Evolutionary conservation across 2,113 vertebrate species (phyloP), one percentile per base, ranked within the genome.

Genomic region (Lepisosteus oculatus): DNA sequence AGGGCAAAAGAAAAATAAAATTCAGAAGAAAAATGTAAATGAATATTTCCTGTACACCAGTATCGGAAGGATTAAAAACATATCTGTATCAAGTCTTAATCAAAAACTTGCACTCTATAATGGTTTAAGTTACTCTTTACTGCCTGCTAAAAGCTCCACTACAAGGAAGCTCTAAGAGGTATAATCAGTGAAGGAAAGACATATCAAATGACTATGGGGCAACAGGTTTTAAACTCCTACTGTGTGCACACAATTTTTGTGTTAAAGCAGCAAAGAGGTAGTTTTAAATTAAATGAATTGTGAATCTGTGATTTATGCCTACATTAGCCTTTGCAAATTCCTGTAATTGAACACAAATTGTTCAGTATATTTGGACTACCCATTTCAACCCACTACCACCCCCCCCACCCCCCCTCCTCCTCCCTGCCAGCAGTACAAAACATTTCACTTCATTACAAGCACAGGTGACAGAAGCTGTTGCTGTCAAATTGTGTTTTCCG

Each of bases 401-500:
- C 15, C 15, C 15, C 15, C 15, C 15, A n/a, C n/a, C 15, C 15
- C 15, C 0, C 15, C 15, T 17, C 15, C 15, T 17, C 15, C 15
- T 17, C 67, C 45, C 43, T 17, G 15, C 15, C 43, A 44, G 57
- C 61, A 67, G 61, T 67, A 61, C n/a, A 57, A 67, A 57, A 57
- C 44, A 69, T 45, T 72, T 57, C 44, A 56, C 68, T 74, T 70
- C 62, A 74, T 57, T 70, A 75, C 68, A 42, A 14, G 73, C 62
- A 15, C 68, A 70, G 73, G 62, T 70, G 68, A 70, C 44, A 17
- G 63, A 67, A 65, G 51, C 63, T 42, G 63, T 64, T 65, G 73
- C 69, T 74, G 72, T 74, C 61, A 75, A 70, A 62, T 69, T 59
- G 54, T 56, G 73, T 70, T 70, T 66, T 66, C 73, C 54, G 12